Base-by-base conservation (phyloP, 2,113 vertebrate genomes). In the Bothrops jararaca region DNA sequence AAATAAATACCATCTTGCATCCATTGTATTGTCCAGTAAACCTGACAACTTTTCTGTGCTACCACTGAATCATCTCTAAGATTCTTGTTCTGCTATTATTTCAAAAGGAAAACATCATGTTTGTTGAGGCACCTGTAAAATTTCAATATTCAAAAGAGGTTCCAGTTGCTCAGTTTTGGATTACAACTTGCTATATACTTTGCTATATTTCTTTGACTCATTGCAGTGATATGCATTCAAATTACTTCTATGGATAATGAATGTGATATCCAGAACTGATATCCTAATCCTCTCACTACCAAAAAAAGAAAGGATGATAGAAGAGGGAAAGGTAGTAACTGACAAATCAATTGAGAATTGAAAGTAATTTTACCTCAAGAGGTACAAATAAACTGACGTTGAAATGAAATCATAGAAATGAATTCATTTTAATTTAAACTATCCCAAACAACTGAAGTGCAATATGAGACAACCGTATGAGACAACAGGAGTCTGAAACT, bases 211-310 rank as follows among this genome's bases (percentile, higher is more conserved):
- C 6, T 42, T 39, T 42, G 39, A 42, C 15, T 80, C 34, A 39
- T 18, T 42, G 39, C 39, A 80, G 6, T 80, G 64, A 57, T 57
- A 57, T 24, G 22, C n/a, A 23, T 45, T 85, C 50, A 80, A 13
- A 91, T 85, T 26, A 56, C 26, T 74, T 50, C 4, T 23, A 64
- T 5, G 18, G 50, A 9, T 9, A 90, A 90, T 64, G 50, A 54
- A 39, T 50, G 10, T 1, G 34, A n/a, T 91, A 93, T 95, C 93
- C 95, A 87, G 54, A 94, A 95, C 91, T 94, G 91, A 94, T 45
- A 57, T 93, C 53, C 94, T 92, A 54, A 95, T 92, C 58, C 85
- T 42, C 91, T 92, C 93, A 89, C 52, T 89, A 10, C 48, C 57
- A 60, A 60, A 26, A 26, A 64, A 60, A 26, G 3, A 60, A 64